A percentile compares a stretch with the other conserved stretches of the same genome.
Evolutionary conservation across 2,888 invertebrate species (phyloP).

Genomic region (Eilema griseolum): DNA sequence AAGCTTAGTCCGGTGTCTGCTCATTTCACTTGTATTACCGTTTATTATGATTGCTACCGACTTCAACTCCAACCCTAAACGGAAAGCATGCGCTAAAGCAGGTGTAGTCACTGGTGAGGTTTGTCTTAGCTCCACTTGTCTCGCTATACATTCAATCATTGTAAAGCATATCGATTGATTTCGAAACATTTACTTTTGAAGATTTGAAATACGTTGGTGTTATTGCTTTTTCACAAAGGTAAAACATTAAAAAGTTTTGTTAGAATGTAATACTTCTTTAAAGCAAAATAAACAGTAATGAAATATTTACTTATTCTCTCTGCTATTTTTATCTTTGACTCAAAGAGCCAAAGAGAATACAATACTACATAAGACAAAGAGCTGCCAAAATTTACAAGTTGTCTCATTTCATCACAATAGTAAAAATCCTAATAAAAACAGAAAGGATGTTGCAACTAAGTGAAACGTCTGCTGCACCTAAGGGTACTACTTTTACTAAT

Average conservation of each 20-base stretch:
- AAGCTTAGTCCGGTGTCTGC: no score
- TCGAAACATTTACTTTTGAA: not conserved
- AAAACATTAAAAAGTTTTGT: not conserved
- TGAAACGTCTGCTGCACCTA: constrained; percentile 5
- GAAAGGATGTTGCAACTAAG: constrained; percentile 18
- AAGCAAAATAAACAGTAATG: not conserved
- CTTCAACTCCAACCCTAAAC: no score
- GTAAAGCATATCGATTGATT: not conserved
- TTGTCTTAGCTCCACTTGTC: not conserved
- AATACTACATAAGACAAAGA: no score
- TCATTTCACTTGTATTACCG: no score
- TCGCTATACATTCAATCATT: no score
- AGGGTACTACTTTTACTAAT: not conserved
- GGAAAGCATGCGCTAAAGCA: no score
- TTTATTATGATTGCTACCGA: no score
- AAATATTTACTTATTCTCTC: constrained; percentile 9
- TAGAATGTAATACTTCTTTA: not conserved
- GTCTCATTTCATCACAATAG: constrained; percentile 11
- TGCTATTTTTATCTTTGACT: constrained; percentile 12
- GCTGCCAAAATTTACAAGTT: constrained; percentile 18
- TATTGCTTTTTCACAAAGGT: not conserved
- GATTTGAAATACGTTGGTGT: not conserved
- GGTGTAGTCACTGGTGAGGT: no score
- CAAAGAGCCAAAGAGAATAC: no score
- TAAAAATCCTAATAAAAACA: constrained; percentile 14